These are phyloP conservation scores for Graptemys geographica DNA, from an alignment of 2,797 vertebrate genomes.

Conservation along the genomic window DNA sequence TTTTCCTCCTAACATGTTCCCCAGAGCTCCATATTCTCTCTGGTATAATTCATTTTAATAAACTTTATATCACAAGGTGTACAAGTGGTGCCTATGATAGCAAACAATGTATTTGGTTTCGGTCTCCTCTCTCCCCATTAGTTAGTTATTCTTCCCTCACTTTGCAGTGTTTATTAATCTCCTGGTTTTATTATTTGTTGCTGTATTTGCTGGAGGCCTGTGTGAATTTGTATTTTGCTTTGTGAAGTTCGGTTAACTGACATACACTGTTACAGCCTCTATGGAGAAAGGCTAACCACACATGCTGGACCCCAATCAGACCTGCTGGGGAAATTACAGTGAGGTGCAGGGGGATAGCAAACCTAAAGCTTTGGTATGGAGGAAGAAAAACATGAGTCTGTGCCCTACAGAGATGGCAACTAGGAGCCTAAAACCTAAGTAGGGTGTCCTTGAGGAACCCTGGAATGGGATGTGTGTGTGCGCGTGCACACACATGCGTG, in stretches of 20 bases:
- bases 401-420: no score
- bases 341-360: no score
- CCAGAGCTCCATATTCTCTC: neutral
- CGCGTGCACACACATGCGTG: no score
- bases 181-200: neutral
- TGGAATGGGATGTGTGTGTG: no score
- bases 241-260: no score
- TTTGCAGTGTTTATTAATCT: neutral
- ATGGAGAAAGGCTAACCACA: no score
- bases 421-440: neutral
- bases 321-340: no score
- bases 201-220: neutral
- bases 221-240: neutral
- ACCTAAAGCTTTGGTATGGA: no score
- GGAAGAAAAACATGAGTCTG: no score
- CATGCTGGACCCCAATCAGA: no score
- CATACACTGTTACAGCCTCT: no score
- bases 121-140: neutral
- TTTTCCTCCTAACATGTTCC: rapidly evolving
- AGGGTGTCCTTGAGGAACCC: neutral
- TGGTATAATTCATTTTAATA: neutral
- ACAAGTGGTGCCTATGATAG: neutral
- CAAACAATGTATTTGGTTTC: neutral
- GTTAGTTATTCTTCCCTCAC: neutral
- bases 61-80: rapidly evolving